Evolutionary conservation across 1,140 invertebrate genomes (phyloP).

Genomic region (Drosophila watanabei): DNA sequence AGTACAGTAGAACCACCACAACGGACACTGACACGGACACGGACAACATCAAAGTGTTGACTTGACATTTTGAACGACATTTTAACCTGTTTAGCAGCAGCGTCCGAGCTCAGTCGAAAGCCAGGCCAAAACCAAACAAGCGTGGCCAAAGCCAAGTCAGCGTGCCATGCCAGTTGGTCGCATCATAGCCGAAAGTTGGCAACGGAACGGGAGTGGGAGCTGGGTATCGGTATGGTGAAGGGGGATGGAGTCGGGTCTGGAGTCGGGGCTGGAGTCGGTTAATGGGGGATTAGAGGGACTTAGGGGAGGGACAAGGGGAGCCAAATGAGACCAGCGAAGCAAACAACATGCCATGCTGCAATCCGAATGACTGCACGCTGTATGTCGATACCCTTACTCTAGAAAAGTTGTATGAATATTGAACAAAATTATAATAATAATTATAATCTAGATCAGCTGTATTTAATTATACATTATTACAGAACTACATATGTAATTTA

Average conservation of each 20-base stretch:
- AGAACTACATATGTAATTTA: too few relatives aligned
- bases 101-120: slow-evolving; percentile 43
- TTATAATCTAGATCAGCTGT: too few relatives aligned
- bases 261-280: slow-evolving; percentile 22
- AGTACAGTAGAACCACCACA: slow-evolving; percentile 47
- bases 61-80: slow-evolving; percentile 84
- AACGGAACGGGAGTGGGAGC: slow-evolving; percentile 10
- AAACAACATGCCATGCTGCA: slow-evolving; percentile 82
- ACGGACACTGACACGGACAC: slow-evolving; percentile 58
- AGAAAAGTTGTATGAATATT: slow-evolving; percentile 3
- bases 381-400: slow-evolving; percentile 53
- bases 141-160: slow-evolving; percentile 75
- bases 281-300: slow-evolving; percentile 36
- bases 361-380: slow-evolving; percentile 76
- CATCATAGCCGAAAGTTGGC: slow-evolving; percentile 62
- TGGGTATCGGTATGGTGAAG: too few relatives aligned
- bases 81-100: slow-evolving; percentile 82
- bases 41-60: slow-evolving; percentile 84
- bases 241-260: neutral
- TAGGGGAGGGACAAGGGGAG: slow-evolving; percentile 21
- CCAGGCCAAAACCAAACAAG: slow-evolving; percentile 78
- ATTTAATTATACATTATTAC: too few relatives aligned
- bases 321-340: slow-evolving; percentile 81
- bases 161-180: slow-evolving; percentile 66
- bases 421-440: neutral